Conservation (phyloP, 2,797 vertebrate species). For the Threskiornis aethiopicus region DNA sequence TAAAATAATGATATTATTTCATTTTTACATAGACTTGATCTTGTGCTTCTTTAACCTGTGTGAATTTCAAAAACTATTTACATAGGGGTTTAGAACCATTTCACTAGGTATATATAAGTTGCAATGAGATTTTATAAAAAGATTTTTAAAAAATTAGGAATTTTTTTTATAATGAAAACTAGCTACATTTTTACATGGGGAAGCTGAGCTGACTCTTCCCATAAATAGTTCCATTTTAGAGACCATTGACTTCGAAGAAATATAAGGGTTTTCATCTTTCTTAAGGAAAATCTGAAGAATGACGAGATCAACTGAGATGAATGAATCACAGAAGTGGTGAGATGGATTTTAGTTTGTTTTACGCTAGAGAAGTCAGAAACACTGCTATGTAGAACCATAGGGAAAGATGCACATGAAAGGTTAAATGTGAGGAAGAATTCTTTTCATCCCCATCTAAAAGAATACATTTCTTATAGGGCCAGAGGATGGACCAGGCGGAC, state of each 20-base stretch:
- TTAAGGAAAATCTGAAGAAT: not conserved
- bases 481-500: not conserved
- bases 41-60: not conserved
- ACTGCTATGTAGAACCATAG: not conserved
- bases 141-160: not conserved
- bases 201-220: not conserved
- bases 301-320: not conserved
- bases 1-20: not conserved
- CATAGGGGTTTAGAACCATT: not conserved
- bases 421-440: not conserved
- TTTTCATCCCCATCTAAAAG: not conserved
- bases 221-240: not conserved
- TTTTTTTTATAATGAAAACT: not conserved
- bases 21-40: not conserved
- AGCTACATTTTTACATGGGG: not conserved
- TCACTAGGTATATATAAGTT: not conserved
- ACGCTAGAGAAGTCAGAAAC: not conserved
- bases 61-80: not conserved
- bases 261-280: not conserved
- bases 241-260: not conserved
- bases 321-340: not conserved
- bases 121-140: not conserved
- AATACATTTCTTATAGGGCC: not conserved
- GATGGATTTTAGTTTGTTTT: not conserved
- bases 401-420: not conserved